phyloP scores from a whole-genome alignment of 2,888 invertebrate genomes.

The Myathropa florea region DNA sequence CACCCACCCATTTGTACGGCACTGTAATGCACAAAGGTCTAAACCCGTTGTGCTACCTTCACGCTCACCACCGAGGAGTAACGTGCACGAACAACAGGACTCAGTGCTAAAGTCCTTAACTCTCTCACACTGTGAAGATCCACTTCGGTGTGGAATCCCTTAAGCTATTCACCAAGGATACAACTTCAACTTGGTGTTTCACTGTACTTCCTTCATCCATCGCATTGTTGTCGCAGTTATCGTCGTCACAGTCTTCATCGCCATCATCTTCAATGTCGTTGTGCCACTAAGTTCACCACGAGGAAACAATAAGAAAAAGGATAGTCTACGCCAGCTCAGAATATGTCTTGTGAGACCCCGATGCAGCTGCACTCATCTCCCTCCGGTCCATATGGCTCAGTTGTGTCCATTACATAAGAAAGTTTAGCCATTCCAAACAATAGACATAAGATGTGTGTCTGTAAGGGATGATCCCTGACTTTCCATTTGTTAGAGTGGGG shows the following conservation, averaged over 20 bases:
- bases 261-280: conserved; percentile 11
- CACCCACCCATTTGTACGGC: neutral
- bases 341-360: conserved; percentile 22
- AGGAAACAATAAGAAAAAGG: conserved; percentile 59
- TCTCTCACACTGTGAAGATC: conserved; percentile 49
- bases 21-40: conserved; percentile 43
- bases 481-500: conserved; percentile 50
- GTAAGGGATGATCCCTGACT: conserved; percentile 58
- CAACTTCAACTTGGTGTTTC: conserved; percentile 58
- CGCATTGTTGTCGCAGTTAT: neutral
- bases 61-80: conserved; percentile 17
- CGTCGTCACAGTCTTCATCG: conserved; percentile 11
- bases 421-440: conserved; percentile 63
- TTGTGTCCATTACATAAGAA: conserved; percentile 60
- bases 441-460: conserved; percentile 54
- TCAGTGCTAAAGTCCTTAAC: conserved; percentile 16
- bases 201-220: neutral
- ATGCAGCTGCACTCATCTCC: conserved; percentile 49
- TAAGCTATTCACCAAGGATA: conserved; percentile 63
- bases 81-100: conserved; percentile 32
- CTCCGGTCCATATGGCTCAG: conserved; percentile 38
- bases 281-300: conserved; percentile 11
- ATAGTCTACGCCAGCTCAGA: neutral
- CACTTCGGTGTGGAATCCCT: conserved; percentile 61
- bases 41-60: conserved; percentile 48